Conservation (phyloP, 2,888 invertebrate species). For the Clepsis dumicolana region DNA sequence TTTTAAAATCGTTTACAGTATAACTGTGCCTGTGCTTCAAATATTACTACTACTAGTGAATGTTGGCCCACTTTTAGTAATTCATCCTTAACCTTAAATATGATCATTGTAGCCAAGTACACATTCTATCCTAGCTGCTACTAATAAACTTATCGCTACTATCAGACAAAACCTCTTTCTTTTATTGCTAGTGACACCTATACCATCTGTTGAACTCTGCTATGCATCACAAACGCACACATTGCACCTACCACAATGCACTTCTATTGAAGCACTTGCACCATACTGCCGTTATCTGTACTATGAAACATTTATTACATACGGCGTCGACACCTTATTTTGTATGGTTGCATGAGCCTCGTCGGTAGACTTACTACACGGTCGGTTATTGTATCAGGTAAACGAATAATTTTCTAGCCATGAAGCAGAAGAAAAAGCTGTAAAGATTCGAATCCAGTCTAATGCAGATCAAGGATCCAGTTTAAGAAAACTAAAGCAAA, state of each 20-base stretch:
- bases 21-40: too few relatives aligned
- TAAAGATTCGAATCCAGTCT: too few relatives aligned
- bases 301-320: conserved; percentile 43
- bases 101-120: too few relatives aligned
- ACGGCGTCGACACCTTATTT: conserved; percentile 52
- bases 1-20: too few relatives aligned
- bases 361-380: background rate
- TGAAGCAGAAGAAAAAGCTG: too few relatives aligned
- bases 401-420: too few relatives aligned
- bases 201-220: conserved; percentile 37
- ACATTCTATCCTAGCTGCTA: too few relatives aligned
- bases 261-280: conserved; percentile 44
- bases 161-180: background rate
- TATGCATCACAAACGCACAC: conserved; percentile 31
- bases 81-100: too few relatives aligned
- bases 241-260: conserved; percentile 41
- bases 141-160: background rate
- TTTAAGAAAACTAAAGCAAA: too few relatives aligned
- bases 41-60: too few relatives aligned
- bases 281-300: conserved; percentile 48
- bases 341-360: conserved; percentile 46
- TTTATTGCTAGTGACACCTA: background rate
- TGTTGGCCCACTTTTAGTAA: too few relatives aligned
- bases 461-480: too few relatives aligned
- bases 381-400: conserved; percentile 52